phyloP scores from a whole-genome alignment of 1,140 invertebrate genomes.

The Penaeus indicus region DNA sequence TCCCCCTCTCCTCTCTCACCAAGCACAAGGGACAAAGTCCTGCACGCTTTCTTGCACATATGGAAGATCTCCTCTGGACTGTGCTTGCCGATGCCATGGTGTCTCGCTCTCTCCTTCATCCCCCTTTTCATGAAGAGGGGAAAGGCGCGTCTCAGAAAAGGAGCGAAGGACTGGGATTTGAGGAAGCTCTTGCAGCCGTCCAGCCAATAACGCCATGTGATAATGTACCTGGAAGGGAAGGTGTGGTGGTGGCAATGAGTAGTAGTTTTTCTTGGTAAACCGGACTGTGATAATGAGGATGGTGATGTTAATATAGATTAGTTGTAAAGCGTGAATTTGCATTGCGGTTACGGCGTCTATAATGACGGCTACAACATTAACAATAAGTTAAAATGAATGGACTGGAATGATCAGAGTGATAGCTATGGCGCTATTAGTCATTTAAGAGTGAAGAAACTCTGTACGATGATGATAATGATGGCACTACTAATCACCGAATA shows the following conservation, averaged over 20 bases:
- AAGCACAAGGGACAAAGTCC: constrained; percentile 38
- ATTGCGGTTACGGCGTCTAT: too few species aligned
- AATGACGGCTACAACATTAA: too few species aligned
- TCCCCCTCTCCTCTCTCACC: constrained; percentile 26
- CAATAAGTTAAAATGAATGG: too few species aligned
- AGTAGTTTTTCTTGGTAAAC: background rate
- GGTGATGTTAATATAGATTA: background rate
- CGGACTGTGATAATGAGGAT: background rate
- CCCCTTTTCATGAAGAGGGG: constrained; percentile 30
- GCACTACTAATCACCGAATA: too few species aligned
- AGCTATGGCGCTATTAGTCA: too few species aligned
- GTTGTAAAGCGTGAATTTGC: too few species aligned
- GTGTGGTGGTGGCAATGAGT: background rate
- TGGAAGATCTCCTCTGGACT: constrained; percentile 51
- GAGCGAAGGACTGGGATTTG: constrained; percentile 36
- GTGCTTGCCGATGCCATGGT: constrained; percentile 57
- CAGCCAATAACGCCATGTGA: constrained; percentile 57
- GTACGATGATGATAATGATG: too few species aligned
- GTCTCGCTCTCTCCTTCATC: background rate
- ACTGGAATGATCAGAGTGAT: too few species aligned
- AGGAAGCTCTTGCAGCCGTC: constrained; percentile 57
- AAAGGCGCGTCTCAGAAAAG: constrained; percentile 8
- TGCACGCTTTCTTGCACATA: constrained; percentile 42
- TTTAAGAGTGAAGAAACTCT: too few species aligned
- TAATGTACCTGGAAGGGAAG: constrained; percentile 38